These are phyloP conservation scores for Melangyna quadrimaculata DNA, from an alignment of 2,888 invertebrate species.

Conservation along the genomic window DNA sequence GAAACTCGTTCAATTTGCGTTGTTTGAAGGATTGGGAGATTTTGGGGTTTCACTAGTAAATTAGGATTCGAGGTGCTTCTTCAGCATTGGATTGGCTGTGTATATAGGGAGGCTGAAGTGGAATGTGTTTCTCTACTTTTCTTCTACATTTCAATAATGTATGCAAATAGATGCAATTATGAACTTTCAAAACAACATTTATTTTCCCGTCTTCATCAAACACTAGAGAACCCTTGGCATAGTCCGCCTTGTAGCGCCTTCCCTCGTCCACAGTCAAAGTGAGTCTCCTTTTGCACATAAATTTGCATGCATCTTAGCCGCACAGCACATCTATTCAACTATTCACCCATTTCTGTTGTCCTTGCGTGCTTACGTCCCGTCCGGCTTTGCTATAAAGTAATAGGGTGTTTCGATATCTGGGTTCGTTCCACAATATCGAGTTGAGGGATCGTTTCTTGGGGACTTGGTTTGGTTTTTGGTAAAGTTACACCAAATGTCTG, in stretches of 20 bases:
- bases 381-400: neutral
- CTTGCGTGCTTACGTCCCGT: constrained; percentile 5
- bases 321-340: constrained; percentile 35
- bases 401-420: constrained; percentile 30
- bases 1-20: constrained; percentile 41
- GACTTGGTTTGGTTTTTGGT: constrained; percentile 49
- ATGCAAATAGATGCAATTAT: constrained; percentile 72
- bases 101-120: neutral
- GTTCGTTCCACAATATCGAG: constrained; percentile 12
- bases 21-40: neutral
- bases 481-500: constrained; percentile 65
- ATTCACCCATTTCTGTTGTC: constrained; percentile 45
- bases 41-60: neutral
- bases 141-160: constrained; percentile 63
- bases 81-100: neutral
- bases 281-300: constrained; percentile 35
- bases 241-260: neutral
- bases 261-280: neutral
- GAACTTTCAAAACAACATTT: constrained; percentile 72
- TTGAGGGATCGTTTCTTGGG: constrained; percentile 47
- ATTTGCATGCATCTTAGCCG: constrained; percentile 67
- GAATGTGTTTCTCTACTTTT: constrained; percentile 57
- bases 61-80: neutral
- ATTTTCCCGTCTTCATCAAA: constrained; percentile 69
- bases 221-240: constrained; percentile 26